Conservation (phyloP, 2,113 vertebrate species). For the Rhabdornis inornatus region DNA sequence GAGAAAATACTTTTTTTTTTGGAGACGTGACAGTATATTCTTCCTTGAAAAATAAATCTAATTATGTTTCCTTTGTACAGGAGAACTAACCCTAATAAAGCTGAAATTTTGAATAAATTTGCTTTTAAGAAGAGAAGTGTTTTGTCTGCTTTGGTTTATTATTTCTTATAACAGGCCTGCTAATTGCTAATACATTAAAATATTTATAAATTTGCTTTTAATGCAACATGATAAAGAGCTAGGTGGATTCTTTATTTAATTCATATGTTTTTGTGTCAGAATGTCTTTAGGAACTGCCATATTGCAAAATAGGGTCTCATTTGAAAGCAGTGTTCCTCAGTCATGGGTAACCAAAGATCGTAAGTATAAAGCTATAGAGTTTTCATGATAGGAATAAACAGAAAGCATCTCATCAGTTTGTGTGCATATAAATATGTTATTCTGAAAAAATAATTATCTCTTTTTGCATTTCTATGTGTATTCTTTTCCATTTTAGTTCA, state of each 20-base stretch:
- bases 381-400: conserved; percentile 20
- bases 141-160: conserved; percentile 25
- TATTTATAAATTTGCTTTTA: not conserved
- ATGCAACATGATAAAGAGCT: not conserved
- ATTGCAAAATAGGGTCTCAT: not conserved
- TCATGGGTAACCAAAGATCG: not conserved
- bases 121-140: conserved; percentile 34
- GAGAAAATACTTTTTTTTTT: not conserved
- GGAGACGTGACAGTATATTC: not conserved
- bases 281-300: conserved; percentile 10
- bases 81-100: not conserved
- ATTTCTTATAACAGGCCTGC: conserved; percentile 5
- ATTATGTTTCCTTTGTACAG: conserved; percentile 47
- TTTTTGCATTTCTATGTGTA: conserved; percentile 55
- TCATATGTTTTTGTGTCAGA: not conserved
- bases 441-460: conserved; percentile 38
- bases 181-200: conserved; percentile 29
- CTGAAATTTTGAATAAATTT: conserved; percentile 46
- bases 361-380: not conserved
- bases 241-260: conserved; percentile 1
- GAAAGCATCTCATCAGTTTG: conserved; percentile 14
- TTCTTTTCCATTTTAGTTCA: conserved; percentile 64
- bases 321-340: not conserved
- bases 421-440: conserved; percentile 13
- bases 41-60: conserved; percentile 44